phyloP scores from a whole-genome alignment of 2,113 vertebrate species.

The Poecile atricapillus region DNA sequence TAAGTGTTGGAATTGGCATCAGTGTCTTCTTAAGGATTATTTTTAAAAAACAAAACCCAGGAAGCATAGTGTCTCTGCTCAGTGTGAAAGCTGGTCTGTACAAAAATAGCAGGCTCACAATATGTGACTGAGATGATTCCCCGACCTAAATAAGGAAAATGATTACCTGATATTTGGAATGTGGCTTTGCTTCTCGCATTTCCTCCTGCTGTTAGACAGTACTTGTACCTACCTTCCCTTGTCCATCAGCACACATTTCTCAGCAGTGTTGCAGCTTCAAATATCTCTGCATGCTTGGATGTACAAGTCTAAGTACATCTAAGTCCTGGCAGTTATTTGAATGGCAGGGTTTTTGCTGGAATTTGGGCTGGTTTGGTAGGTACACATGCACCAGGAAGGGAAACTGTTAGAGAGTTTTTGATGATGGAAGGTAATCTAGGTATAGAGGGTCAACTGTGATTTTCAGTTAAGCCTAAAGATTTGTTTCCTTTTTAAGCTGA shows the following conservation, averaged over 20 bases:
- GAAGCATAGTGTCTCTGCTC: slow-evolving; percentile 33
- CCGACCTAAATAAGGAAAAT: slow-evolving; percentile 42
- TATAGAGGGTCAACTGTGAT: not conserved
- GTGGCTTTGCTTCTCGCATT: not conserved
- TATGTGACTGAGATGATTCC: slow-evolving; percentile 1
- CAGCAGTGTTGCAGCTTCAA: not conserved
- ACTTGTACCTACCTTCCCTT: not conserved
- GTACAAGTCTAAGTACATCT: not conserved
- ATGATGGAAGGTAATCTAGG: not conserved
- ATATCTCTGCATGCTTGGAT: not conserved
- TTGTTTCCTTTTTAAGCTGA: not conserved
- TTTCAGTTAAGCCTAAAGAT: not conserved
- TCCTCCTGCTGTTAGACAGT: not conserved
- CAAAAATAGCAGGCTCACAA: slow-evolving; percentile 53
- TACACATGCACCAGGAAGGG: not conserved
- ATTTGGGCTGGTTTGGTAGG: not conserved
- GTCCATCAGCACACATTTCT: not conserved
- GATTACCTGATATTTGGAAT: slow-evolving; percentile 25
- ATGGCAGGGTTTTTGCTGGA: not conserved
- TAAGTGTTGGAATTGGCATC: slow-evolving; percentile 52
- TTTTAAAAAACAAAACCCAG: slow-evolving; percentile 42
- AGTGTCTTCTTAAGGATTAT: slow-evolving; percentile 34
- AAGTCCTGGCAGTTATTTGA: not conserved
- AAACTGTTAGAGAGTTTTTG: not conserved
- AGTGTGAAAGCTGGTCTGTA: slow-evolving; percentile 42